Evolutionary conservation across 2,888 invertebrate genomes (phyloP), one percentile per base, ranked within the genome.

Genomic region (Cabera pusaria): DNA sequence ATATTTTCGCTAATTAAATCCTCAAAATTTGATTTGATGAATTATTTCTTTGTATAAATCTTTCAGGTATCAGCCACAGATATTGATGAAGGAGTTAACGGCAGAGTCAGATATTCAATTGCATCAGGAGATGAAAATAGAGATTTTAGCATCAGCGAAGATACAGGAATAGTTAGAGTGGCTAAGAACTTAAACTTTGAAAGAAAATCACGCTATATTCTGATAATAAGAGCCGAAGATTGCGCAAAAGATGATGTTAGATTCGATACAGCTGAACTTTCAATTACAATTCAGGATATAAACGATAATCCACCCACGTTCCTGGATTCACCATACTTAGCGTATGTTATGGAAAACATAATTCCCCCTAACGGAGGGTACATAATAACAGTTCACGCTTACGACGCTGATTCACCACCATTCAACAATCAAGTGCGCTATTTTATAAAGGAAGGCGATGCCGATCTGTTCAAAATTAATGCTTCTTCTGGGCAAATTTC

Each of bases 251-350:
- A 94, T 65, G 91, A 93, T 53, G 91, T 90, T 29, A 91, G 91
- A 70, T 94, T 91, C 72, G 96, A 94, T 89, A 95, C 93, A 38
- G 96, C 93, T 55, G 94, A 95, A 75, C 91, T 97, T 57, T 93
- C 94, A 44, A 95, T 98, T 63, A 92, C 93, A 38, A 94, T 98
- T 33, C 92, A 95, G 52, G 97, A 98, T 81, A 95, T 97, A 68
- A 98, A 98, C 83, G 98, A 98, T 86, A 97, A 97, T 71, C 94
- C 95, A 14, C 98, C 98, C 23, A 94, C 96, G 23, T 98, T 98
- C 82, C 87, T 96, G 56, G 96, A 98, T 82, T 97, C 97, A n/a
- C 98, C 98, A 0, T 98, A 97, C 83, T 88, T 96, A 68, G 96
- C 97, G 2, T 95, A 95, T 74, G 97, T 98, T 39, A 96, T 97